phyloP scores from a whole-genome alignment of 2,113 vertebrate genomes.

The Eonycteris spelaea region DNA sequence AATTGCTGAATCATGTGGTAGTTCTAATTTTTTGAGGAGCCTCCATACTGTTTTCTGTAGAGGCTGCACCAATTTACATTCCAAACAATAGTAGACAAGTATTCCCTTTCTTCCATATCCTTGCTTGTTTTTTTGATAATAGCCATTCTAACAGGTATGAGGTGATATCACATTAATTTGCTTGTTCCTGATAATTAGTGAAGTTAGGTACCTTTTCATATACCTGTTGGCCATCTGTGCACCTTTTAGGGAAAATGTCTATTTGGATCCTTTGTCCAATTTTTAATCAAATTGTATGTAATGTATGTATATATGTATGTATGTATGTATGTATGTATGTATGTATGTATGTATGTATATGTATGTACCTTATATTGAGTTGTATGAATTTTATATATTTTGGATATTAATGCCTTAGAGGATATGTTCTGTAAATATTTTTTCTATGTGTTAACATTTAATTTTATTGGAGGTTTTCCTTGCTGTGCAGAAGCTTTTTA shows the following conservation, averaged over 20 bases:
- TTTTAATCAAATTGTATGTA: not conserved
- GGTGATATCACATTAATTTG: too few species aligned
- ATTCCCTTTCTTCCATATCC: not conserved
- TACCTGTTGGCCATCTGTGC: not conserved
- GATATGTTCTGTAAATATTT: not conserved
- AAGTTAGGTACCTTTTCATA: not conserved
- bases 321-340: not conserved
- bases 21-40: not conserved
- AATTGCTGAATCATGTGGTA: not conserved
- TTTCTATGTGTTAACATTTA: not conserved
- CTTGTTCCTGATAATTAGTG: too few species aligned
- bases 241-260: not conserved
- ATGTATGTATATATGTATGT: too few species aligned
- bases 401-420: not conserved
- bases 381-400: not conserved
- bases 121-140: not conserved
- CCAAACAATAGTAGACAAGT: not conserved
- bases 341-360: too few species aligned
- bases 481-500: not conserved
- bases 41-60: too few species aligned
- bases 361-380: not conserved
- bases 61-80: not conserved
- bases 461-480: not conserved
- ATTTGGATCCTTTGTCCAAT: not conserved
- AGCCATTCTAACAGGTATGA: not conserved